phyloP scores from a whole-genome alignment of 2,888 invertebrate genomes.

The Leptarthrus brevirostris region DNA sequence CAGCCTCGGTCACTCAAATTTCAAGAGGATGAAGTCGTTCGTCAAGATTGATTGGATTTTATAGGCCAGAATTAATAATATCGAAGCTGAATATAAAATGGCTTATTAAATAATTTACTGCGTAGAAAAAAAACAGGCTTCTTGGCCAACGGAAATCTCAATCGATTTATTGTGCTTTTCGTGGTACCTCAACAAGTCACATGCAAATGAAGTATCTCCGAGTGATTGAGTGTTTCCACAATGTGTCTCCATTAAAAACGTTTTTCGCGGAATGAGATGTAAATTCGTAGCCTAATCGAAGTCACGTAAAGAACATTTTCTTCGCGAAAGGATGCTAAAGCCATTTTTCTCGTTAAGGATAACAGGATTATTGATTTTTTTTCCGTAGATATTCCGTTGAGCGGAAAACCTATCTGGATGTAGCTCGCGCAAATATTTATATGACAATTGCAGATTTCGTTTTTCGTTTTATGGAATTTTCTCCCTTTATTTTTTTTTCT shows the following conservation, averaged over 20 bases:
- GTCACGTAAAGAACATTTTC: constrained; percentile 33
- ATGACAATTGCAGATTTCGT: constrained; percentile 26
- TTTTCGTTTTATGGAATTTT: constrained; percentile 10
- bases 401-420: constrained; percentile 35
- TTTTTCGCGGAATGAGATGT: constrained; percentile 20
- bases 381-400: constrained; percentile 15
- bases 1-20: no score
- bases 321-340: constrained; percentile 37
- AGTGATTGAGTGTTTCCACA: constrained; percentile 32
- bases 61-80: constrained; percentile 3
- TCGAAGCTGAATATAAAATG: constrained; percentile 8
- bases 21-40: not conserved
- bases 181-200: constrained; percentile 36
- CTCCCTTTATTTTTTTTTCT: not conserved
- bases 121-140: not conserved
- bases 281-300: constrained; percentile 35
- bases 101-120: constrained; percentile 9
- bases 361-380: constrained; percentile 39
- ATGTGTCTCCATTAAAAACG: constrained; percentile 36
- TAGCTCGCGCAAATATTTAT: constrained; percentile 34
- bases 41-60: constrained; percentile 5
- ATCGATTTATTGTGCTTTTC: constrained; percentile 25
- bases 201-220: constrained; percentile 33
- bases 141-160: not conserved
- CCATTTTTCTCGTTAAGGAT: constrained; percentile 35